Conservation (phyloP, 2,797 vertebrate genomes). For the Danio tinwini region DNA sequence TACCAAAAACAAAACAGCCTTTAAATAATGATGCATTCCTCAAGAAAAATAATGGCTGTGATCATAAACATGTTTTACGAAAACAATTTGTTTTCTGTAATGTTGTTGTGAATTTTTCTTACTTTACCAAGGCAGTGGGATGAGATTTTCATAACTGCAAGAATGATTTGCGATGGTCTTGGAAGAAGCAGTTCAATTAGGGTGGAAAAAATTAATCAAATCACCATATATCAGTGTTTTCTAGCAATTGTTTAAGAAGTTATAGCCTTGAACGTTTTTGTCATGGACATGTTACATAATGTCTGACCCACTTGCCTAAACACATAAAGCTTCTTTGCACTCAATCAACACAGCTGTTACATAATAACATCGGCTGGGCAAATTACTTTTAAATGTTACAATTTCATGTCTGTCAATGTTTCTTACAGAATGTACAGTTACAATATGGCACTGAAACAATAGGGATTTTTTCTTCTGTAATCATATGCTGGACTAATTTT, state of each 20-base stretch:
- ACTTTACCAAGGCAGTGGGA: not conserved
- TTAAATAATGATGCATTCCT: not conserved
- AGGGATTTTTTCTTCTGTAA: no score
- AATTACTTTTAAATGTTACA: constrained; percentile 2
- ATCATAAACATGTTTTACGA: not conserved
- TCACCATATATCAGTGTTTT: not conserved
- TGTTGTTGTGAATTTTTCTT: not conserved
- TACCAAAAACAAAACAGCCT: not conserved
- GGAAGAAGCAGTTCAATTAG: not conserved
- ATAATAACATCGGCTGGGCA: constrained; percentile 12
- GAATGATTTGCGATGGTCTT: not conserved
- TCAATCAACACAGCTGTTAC: constrained; percentile 20
- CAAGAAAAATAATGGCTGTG: not conserved
- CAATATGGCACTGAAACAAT: not conserved
- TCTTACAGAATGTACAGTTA: not conserved
- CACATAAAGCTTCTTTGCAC: constrained; percentile 1
- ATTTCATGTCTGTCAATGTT: not conserved
- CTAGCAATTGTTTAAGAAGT: no score
- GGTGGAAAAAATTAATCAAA: not conserved
- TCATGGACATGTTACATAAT: constrained; percentile 5
- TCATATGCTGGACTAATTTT: no score
- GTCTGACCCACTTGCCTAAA: constrained; percentile 23
- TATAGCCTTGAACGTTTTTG: not conserved
- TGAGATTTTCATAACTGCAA: not conserved
- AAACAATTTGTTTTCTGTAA: not conserved